Evolutionary conservation across 2,113 vertebrate species (phyloP), one percentile per base, ranked within the genome.

Genomic region (Eolophus roseicapilla): DNA sequence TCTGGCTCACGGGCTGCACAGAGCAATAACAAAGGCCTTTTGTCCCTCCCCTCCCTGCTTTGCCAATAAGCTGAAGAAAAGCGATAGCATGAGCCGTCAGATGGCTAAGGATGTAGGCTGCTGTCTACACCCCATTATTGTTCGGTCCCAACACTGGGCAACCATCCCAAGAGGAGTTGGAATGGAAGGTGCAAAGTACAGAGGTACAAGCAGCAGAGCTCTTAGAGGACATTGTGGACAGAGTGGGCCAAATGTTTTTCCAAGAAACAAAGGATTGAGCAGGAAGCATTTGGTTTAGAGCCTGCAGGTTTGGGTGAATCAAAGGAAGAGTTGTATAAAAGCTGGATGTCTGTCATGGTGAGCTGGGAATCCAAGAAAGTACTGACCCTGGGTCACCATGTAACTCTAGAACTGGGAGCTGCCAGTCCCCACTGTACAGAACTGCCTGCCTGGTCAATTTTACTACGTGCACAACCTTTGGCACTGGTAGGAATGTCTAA

Each of bases 401-500:
- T 69, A 74, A 76, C 53, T 68, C 43, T 77, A 16, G 67, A 83
- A 49, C 21, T 92, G 60, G 28, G 55, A 80, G 47, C 44, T 90
- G 50, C 67, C 67, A 73, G 44, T 79, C 20, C 17, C 33, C 28
- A 6, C 6, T 29, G 37, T 71, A 49, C 62, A 53, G 20, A 91
- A 25, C 5, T 82, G n/a, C 27, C 55, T 43, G 55, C 6, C 23
- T 63, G 60, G 35, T 95, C 65, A 73, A 11, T 65, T 69, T 82
- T 87, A 75, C 39, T 60, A 4, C 0, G 5, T 59, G 63, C 29
- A 13, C 21, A 53, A 62, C 18, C 15, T 80, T 57, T 79, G 77
- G 84, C 93, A 43, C 55, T 63, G 14, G n/a, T 53, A 73, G 44
- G n/a, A 89, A 73, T n/a, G 27, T 65, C 55, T 74, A 37, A 93